Evolutionary conservation across 2,113 vertebrate species (phyloP).

Genomic region (Struthidea cinerea): DNA sequence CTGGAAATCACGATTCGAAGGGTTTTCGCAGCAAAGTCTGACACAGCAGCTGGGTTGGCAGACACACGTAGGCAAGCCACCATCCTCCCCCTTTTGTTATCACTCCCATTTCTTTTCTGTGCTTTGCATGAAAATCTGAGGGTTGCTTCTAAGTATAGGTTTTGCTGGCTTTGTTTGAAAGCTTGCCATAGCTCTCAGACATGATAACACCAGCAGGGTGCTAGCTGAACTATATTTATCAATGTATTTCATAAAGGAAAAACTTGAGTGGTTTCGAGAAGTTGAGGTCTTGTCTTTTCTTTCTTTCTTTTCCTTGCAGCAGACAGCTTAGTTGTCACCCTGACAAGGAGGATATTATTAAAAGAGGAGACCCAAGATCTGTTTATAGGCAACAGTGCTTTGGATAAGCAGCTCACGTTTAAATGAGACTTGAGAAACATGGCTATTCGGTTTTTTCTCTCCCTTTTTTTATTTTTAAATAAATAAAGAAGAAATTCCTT

Average conservation of each 20-base stretch:
- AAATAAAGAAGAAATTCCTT: background rate
- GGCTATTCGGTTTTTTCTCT: background rate
- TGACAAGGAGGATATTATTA: constrained; percentile 6
- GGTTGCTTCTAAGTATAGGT: constrained; percentile 30
- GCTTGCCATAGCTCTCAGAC: constrained; percentile 19
- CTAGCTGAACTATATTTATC: constrained; percentile 65
- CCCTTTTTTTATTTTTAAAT: background rate
- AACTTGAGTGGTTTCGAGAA: constrained; percentile 21
- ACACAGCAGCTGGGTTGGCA: background rate
- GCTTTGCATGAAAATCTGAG: background rate
- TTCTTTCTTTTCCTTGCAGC: background rate
- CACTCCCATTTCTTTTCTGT: background rate
- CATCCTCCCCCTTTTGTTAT: background rate
- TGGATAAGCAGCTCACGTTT: background rate
- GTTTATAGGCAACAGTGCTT: background rate
- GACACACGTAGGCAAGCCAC: background rate
- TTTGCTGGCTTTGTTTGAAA: constrained; percentile 34
- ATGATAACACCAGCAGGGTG: constrained; percentile 14
- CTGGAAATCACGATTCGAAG: background rate
- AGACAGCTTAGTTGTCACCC: constrained; percentile 26
- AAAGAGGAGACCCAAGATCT: constrained; percentile 1
- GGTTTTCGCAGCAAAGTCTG: constrained; percentile 15
- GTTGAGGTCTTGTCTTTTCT: background rate
- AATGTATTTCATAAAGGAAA: constrained; percentile 53
- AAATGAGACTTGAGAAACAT: background rate